Conservation (phyloP, 2,113 vertebrate genomes). For the Phylloscopus whistleri region DNA sequence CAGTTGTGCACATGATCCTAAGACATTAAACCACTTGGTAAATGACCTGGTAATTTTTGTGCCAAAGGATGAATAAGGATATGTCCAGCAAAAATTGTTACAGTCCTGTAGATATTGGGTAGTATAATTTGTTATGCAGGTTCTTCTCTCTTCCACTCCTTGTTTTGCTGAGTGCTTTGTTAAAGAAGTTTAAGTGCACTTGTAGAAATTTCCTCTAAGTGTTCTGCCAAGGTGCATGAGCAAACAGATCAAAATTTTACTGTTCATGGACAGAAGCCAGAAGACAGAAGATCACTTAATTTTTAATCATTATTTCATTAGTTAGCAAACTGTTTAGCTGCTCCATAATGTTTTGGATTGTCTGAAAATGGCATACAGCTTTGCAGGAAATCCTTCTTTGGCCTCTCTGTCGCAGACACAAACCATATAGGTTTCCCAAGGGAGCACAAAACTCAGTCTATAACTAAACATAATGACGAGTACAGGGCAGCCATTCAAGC, state of each 20-base stretch:
- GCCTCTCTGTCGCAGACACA: not conserved
- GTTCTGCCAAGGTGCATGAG: slow-evolving; percentile 25
- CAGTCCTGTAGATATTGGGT: not conserved
- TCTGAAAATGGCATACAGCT: not conserved
- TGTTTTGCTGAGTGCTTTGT: not conserved
- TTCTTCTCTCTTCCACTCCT: not conserved
- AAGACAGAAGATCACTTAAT: slow-evolving; percentile 7
- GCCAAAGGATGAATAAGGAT: not conserved
- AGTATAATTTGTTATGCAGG: not conserved
- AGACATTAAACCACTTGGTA: not conserved
- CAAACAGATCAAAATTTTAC: slow-evolving; percentile 35
- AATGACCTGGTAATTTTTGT: not conserved
- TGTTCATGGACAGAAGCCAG: slow-evolving; percentile 33
- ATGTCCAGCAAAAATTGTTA: not conserved
- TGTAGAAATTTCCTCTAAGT: not conserved
- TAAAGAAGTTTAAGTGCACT: slow-evolving; percentile 18
- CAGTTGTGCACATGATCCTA: not conserved
- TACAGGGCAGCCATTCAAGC: not conserved
- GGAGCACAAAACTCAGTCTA: not conserved
- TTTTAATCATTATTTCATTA: slow-evolving; percentile 54
- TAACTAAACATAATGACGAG: not conserved
- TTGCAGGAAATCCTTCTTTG: not conserved
- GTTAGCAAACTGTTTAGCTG: slow-evolving; percentile 13
- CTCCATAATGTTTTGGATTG: not conserved
- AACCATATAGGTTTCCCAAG: not conserved